A percentile compares a stretch with the other conserved stretches of the same genome.
Conservation (phyloP, 2,888 invertebrate species). For the Uropetala carovei region DNA sequence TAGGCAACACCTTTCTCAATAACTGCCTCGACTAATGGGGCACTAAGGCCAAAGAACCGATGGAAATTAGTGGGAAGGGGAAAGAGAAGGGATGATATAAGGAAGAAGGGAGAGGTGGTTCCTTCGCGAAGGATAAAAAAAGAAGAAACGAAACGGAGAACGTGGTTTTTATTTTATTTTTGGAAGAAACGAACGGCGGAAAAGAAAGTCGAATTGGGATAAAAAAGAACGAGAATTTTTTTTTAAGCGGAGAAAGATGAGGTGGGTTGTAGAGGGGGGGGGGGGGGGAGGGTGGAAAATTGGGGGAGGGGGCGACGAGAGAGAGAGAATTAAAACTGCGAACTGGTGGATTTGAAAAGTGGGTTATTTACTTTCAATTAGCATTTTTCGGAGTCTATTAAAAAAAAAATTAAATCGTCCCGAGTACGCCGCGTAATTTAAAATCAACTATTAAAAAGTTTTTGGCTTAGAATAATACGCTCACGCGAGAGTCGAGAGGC, state of each 20-base stretch:
- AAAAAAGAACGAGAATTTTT: neutral
- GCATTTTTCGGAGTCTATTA: conserved; percentile 52
- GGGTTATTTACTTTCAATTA: conserved; percentile 64
- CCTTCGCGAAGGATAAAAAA: too few relatives aligned
- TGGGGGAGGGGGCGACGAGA: neutral
- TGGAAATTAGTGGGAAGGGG: neutral
- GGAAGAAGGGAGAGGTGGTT: neutral
- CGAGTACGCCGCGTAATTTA: conserved; percentile 28
- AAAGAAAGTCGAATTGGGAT: neutral
- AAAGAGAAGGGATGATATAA: neutral
- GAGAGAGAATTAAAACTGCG: conserved; percentile 30
- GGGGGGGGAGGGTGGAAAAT: neutral
- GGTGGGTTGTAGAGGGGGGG: neutral
- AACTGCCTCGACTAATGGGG: neutral
- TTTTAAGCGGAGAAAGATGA: neutral
- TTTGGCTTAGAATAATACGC: conserved; percentile 62
- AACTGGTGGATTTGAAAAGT: conserved; percentile 32
- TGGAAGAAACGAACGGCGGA: neutral
- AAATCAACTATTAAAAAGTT: conserved; percentile 52
- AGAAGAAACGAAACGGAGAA: neutral
- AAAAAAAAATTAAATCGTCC: neutral
- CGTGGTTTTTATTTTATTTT: too few relatives aligned
- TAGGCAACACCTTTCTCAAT: conserved; percentile 42
- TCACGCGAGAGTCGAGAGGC: conserved; percentile 17
- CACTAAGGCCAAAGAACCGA: neutral